These are phyloP conservation scores for Cephus sareptanus DNA, from an alignment of 2,888 invertebrate species.

Conservation along the genomic window DNA sequence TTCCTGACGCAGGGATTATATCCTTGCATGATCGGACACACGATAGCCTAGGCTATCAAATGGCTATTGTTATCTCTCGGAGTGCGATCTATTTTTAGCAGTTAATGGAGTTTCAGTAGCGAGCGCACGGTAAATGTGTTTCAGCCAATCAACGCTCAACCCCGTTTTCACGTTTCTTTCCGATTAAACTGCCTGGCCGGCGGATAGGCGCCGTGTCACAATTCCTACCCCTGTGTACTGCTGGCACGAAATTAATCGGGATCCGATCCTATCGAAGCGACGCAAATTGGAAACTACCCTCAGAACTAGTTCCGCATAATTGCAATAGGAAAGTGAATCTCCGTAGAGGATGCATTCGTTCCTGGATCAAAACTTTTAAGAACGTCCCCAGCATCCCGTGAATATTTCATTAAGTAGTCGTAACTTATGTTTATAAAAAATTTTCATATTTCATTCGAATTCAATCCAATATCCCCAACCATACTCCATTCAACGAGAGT, in stretches of 20 bases:
- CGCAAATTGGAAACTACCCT: conserved; percentile 60
- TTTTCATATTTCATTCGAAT: not conserved
- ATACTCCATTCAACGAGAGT: not conserved
- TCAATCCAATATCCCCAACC: not conserved
- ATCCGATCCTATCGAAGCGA: conserved; percentile 51
- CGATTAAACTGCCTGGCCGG: conserved; percentile 41
- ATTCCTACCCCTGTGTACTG: conserved; percentile 34
- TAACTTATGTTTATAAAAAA: not conserved
- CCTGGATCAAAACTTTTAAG: not conserved
- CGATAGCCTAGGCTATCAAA: conserved; percentile 35
- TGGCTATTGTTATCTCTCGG: conserved; percentile 40
- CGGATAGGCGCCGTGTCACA: conserved; percentile 35
- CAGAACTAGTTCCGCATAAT: conserved; percentile 59
- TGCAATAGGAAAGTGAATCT: conserved; percentile 55
- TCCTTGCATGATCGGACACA: conserved; percentile 33
- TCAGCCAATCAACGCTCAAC: conserved; percentile 37
- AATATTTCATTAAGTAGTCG: not conserved
- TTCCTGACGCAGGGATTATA: conserved; percentile 28
- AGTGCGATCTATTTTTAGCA: conserved; percentile 46
- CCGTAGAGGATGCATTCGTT: not conserved
- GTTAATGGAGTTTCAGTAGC: conserved; percentile 49
- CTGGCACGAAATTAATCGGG: conserved; percentile 55
- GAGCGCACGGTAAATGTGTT: conserved; percentile 39
- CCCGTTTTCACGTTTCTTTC: conserved; percentile 44
- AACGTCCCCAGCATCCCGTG: not conserved